Evolutionary conservation across 2,797 vertebrate genomes (phyloP).

Genomic region (Benthosema pterotum): DNA sequence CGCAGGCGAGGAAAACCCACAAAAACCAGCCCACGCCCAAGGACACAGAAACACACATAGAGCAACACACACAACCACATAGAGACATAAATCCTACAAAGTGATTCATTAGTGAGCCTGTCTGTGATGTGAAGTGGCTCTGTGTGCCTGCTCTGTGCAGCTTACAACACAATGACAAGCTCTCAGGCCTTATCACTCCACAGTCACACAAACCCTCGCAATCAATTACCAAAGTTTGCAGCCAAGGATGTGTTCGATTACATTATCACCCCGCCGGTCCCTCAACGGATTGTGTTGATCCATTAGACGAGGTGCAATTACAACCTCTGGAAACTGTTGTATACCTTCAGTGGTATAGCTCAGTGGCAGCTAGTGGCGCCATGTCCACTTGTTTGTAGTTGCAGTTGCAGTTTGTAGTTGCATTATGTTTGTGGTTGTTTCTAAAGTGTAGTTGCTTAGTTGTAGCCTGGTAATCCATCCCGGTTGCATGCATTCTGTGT

Average conservation of each 20-base stretch:
- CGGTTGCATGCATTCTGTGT: too few relatives aligned
- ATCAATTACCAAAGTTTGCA: constrained; percentile 3
- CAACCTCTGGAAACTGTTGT: neutral
- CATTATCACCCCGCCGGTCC: neutral
- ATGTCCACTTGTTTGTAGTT: too few relatives aligned
- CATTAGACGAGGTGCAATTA: neutral
- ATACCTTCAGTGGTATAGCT: constrained; percentile 6
- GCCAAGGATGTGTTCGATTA: neutral
- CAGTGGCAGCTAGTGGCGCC: neutral
- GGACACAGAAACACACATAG: constrained; percentile 2
- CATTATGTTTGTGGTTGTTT: too few relatives aligned
- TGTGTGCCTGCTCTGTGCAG: neutral
- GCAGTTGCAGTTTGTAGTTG: too few relatives aligned
- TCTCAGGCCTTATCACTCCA: constrained; percentile 3
- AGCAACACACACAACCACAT: neutral
- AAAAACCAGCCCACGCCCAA: neutral
- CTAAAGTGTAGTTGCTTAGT: too few relatives aligned
- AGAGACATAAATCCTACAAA: neutral
- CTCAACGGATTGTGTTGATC: constrained; percentile 2
- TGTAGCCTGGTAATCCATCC: too few relatives aligned
- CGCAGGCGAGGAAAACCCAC: neutral
- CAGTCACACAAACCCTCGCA: neutral
- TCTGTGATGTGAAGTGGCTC: constrained; percentile 3
- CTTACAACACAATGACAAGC: constrained; percentile 4
- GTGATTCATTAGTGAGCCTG: neutral